A percentile compares a stretch with the other conserved stretches of the same genome.
Conservation (phyloP, 2,888 invertebrate genomes). For the Halictus ligatus region DNA sequence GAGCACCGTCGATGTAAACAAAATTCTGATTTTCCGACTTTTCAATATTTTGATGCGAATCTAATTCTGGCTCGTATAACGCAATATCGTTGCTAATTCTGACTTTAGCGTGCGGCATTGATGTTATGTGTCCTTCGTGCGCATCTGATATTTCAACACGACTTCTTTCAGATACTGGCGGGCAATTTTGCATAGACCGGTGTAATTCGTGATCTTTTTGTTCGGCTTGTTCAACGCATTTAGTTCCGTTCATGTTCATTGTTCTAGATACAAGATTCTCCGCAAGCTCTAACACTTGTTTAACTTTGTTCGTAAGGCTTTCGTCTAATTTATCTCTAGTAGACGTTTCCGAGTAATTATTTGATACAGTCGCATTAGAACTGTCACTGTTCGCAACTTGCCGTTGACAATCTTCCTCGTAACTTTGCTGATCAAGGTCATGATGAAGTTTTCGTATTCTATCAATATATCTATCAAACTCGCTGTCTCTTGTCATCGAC, state of each 20-base stretch:
- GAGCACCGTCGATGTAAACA: conserved; percentile 34
- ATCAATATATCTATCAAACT: conserved; percentile 77
- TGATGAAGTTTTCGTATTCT: conserved; percentile 76
- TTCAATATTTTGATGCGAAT: conserved; percentile 46
- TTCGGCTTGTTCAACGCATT: conserved; percentile 2
- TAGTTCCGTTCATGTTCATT: neutral
- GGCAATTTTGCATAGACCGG: neutral
- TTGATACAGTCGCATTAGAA: conserved; percentile 76
- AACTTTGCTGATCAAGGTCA: conserved; percentile 66
- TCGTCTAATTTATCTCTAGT: conserved; percentile 60
- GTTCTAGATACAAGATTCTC: conserved; percentile 66
- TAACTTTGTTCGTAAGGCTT: conserved; percentile 60
- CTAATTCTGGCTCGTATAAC: conserved; percentile 62
- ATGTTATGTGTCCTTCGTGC: conserved; percentile 35
- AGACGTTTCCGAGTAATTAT: conserved; percentile 69
- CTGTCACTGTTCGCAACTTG: conserved; percentile 80
- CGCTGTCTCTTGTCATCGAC: conserved; percentile 66
- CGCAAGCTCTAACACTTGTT: conserved; percentile 67
- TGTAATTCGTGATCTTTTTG: conserved; percentile 24
- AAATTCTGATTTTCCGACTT: conserved; percentile 47
- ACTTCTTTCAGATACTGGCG: conserved; percentile 9
- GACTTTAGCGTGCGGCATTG: conserved; percentile 49
- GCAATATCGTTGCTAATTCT: conserved; percentile 65
- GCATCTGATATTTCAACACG: neutral
- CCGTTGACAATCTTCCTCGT: conserved; percentile 71